phyloP scores from a whole-genome alignment of 1,140 invertebrate species.

The Hylaeus volcanicus region DNA sequence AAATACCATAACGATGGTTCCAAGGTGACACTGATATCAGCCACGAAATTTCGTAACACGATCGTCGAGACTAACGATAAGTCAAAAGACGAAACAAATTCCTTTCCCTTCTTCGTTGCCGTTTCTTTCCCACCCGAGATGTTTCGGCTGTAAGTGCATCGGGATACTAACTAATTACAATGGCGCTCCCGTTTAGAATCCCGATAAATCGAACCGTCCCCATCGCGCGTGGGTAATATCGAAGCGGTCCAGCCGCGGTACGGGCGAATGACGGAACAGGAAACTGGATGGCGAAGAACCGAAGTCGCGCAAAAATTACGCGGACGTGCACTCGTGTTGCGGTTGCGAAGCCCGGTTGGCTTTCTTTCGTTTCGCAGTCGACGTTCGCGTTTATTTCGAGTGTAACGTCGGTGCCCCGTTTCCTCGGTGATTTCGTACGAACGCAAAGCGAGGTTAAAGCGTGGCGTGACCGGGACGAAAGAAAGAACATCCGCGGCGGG shows the following conservation, averaged over 20 bases:
- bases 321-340: neutral
- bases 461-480: neutral
- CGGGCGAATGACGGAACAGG: neutral
- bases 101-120: no score
- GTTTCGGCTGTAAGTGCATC: no score
- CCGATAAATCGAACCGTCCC: no score
- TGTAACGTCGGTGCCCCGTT: slow-evolving; percentile 19
- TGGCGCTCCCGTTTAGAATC: no score
- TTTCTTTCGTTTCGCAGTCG: neutral
- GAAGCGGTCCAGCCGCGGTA: no score
- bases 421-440: no score
- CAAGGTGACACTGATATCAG: slow-evolving; percentile 14
- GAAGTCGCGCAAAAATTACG: neutral
- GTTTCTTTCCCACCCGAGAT: no score
- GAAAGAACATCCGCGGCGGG: neutral
- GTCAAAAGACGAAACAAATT: no score
- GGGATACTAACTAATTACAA: no score
- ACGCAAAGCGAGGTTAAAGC: slow-evolving; percentile 11
- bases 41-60: neutral
- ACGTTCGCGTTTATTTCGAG: slow-evolving; percentile 17
- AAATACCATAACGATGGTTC: neutral
- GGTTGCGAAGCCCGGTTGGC: neutral
- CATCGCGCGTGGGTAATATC: no score
- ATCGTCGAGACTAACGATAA: neutral
- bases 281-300: neutral